Evolutionary conservation across 2,797 vertebrate genomes (phyloP).

Genomic region (Anguilla megastoma): DNA sequence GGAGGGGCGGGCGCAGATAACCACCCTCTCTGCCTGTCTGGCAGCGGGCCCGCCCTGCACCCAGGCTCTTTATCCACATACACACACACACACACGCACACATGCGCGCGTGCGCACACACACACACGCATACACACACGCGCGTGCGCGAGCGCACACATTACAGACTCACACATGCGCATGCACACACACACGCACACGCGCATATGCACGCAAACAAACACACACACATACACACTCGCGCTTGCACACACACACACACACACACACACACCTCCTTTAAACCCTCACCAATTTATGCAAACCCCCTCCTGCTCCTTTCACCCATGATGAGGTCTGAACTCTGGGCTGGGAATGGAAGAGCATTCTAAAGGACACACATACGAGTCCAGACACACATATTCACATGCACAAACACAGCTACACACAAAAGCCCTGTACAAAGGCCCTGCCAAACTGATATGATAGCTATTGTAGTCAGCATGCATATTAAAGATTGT

Average conservation of each 20-base stretch:
- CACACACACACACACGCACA: constrained; percentile 14
- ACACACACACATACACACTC: neutral
- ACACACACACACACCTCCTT: constrained; percentile 8
- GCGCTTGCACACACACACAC: no score
- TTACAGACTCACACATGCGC: neutral
- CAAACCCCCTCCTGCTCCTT: neutral
- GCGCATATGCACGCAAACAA: neutral
- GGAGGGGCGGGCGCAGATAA: constrained; percentile 53
- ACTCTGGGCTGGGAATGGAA: neutral
- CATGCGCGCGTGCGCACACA: neutral
- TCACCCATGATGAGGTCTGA: neutral
- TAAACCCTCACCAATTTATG: neutral
- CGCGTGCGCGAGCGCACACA: no score
- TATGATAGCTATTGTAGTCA: neutral
- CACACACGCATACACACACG: no score
- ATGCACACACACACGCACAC: neutral
- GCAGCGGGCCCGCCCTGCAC: neutral
- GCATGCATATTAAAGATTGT: neutral
- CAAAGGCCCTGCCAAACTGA: neutral
- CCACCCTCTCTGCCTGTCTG: constrained; percentile 30
- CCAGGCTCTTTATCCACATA: constrained; percentile 11
- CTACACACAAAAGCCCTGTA: neutral
- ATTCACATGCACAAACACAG: constrained; percentile 16
- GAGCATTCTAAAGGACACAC: neutral
- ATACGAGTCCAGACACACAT: neutral